Evolutionary conservation across 2,113 vertebrate genomes (phyloP), one percentile per base, ranked within the genome.

Genomic region (Chunga burmeisteri): DNA sequence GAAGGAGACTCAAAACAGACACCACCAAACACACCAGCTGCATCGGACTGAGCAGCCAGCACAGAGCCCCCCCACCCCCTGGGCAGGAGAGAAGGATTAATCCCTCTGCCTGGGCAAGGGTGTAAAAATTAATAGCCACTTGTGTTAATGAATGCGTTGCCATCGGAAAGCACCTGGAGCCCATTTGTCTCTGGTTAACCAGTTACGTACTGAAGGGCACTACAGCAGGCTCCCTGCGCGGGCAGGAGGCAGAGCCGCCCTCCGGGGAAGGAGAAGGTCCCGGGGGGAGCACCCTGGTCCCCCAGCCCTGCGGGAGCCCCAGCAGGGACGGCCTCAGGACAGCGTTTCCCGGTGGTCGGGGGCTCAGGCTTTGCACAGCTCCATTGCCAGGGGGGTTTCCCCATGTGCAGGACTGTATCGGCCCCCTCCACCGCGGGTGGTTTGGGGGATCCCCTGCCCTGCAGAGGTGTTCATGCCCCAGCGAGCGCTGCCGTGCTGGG

Each of bases 271-370:
- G 62, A 30, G 80, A 47, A 1, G 4, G 6, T 22, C 53, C 36
- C 3, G 2, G 6, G 40, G 68, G 50, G n/a, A 58, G 42, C 86
- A 22, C 25, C n/a, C 16, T 0, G 13, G 30, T 53, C 34, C 34
- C 34, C 47, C 8, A 4, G 1, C 18, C 8, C 32, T 11, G 22
- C 5, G 6, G 59, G 18, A 78, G 38, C 50, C 50, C 2, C 8
- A 6, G 46, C 49, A 11, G 32, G 36, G 12, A 5, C 36, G 18
- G 10, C 34, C 29, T 4, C 23, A 7, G 50, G 61, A 18, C 32
- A 25, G 42, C 7, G 0, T 1, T 36, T 65, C 40, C 78, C 13
- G 0, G 9, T 0, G 19, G 3, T 11, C 29, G 4, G 21, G 29
- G 49, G 32, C 65, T 65, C 53, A 2, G 58, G 70, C 32, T 47